These are phyloP conservation scores for Lacanobia oleracea DNA, from an alignment of 2,888 invertebrate genomes.

Conservation along the genomic window DNA sequence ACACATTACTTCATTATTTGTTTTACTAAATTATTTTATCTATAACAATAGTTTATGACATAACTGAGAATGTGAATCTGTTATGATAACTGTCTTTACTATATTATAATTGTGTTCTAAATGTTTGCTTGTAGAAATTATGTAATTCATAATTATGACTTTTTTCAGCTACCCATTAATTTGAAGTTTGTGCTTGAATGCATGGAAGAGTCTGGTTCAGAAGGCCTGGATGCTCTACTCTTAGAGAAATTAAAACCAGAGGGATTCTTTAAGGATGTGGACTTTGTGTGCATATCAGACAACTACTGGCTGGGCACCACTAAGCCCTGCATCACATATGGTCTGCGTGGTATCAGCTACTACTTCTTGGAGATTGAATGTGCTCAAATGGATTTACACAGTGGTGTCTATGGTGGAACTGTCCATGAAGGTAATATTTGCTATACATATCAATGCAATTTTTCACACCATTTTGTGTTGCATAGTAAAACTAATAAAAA, in stretches of 20 bases:
- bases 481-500: background rate
- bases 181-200: constrained; percentile 98
- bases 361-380: constrained; percentile 97
- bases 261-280: constrained; percentile 95
- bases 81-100: constrained; percentile 6
- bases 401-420: constrained; percentile 98
- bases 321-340: constrained; percentile 99
- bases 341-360: constrained; percentile 97
- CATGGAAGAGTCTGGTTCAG: constrained; percentile 99
- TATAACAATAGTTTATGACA: background rate
- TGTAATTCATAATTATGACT: background rate
- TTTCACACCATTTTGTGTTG: background rate
- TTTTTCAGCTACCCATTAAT: constrained; percentile 92
- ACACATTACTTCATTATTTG: background rate
- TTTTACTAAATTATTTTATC: constrained; percentile 7
- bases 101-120: background rate
- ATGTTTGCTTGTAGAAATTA: background rate
- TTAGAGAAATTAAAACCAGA: constrained; percentile 89
- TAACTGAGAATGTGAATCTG: background rate
- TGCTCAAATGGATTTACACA: constrained; percentile 98
- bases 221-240: constrained; percentile 97
- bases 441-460: background rate
- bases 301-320: constrained; percentile 99
- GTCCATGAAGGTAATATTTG: constrained; percentile 92
- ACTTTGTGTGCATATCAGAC: constrained; percentile 99